Evolutionary conservation across 2,888 invertebrate species (phyloP), one percentile per base, ranked within the genome.

Genomic region (Halictus quadricinctus): DNA sequence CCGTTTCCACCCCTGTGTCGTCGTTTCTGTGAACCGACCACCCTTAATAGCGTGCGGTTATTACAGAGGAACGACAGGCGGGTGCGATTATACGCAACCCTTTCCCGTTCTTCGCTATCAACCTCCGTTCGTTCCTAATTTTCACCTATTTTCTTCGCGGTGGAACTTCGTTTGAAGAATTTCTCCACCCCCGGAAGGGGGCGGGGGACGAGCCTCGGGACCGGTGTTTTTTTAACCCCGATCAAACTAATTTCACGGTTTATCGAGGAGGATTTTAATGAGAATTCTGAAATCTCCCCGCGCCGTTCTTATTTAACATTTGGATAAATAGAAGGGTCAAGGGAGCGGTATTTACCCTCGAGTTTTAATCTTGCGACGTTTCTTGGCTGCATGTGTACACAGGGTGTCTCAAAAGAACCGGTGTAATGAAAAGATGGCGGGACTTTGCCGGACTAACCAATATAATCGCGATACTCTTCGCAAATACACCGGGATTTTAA

Each of bases 31-130:
- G 76, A 77, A 70, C 72, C 87, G 64, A 78, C 83, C 78, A 43
- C 73, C 64, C 77, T 83, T 87, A 87, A 87, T 84, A 84, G 84
- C 86, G 73, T 82, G 82, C 79, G 82, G 79, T 88, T 88, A 88
- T 84, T 85, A 87, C 74, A 72, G 85, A 85, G 84, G 72, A 76
- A 74, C 83, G 84, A 86, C 84, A 82, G 84, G 72, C 83, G 72
- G n/a, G 83, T 72, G 75, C 81, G 80, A 88, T 88, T 88, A 85
- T 76, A 88, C 79, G 73, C 85, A 75, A 79, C 84, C 85, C 76
- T 69, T 78, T 81, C 58, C 48, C 66, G 41, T 69, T 79, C 50
- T 69, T 60, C 48, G 76, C 76, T 41, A 64, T 76, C 80, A 69
- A 78, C 69, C 81, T 78, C 76, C 72, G n/a, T 76, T 50, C 73